Evolutionary conservation across 2,113 vertebrate genomes (phyloP), one percentile per base, ranked within the genome.

Genomic region (Halcyon senegalensis): DNA sequence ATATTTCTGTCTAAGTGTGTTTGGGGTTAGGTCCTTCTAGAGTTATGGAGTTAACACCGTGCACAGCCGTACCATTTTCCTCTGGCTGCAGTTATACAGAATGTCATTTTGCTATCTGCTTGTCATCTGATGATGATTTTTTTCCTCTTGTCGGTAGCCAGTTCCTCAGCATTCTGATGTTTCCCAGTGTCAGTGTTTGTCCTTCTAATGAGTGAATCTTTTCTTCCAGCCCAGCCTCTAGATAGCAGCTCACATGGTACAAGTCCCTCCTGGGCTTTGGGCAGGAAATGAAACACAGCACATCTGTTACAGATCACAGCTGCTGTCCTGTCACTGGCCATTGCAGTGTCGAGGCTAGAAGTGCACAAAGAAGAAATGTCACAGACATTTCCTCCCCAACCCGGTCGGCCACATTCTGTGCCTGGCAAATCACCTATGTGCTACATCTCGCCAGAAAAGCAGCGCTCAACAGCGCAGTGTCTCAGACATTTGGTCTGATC

Each of bases 281-380:
- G 72, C 93, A 95, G 93, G 86, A 95, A 93, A 84, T 46, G 53
- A 90, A 81, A 46, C 60, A 44, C 13, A 63, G 64, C 64, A 50
- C 89, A 93, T 95, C 83, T 95, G 93, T 58, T 81, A 33, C 25
- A 63, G 76, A 74, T 84, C 86, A 69, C 72, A 92, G 86, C 77
- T 93, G 60, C 72, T 95, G 35, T 27, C 41, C 75, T 79, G 62
- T 88, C 72, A 53, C 70, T 87, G 85, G 41, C 62, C n/a, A 0
- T 62, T 83, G 68, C 27, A 63, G 17, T 41, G 37, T 62, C 0
- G 0, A 80, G 27, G 70, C 43, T 75, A 50, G 90, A 86, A 90
- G n/a, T 41, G 46, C 58, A 69, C 1, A 0, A 2, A 67, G 59
- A 68, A 88, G 70, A 88, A 94, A 80, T 41, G 60, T 78, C 84